Evolutionary conservation across 1,140 invertebrate species (phyloP).

Genomic region (Wasmannia auropunctata): DNA sequence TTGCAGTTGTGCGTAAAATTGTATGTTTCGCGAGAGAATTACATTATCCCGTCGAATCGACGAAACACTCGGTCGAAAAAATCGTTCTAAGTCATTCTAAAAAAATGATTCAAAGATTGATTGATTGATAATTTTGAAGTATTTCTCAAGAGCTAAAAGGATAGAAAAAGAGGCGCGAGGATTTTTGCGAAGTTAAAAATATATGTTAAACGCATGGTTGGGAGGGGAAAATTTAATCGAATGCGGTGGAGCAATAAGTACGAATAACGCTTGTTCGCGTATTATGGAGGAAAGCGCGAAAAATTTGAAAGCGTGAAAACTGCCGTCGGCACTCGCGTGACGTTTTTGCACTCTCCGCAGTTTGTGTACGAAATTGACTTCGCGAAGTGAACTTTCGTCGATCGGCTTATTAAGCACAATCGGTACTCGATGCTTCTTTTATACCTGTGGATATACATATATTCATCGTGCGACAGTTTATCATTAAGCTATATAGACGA

Average conservation of each 20-base stretch:
- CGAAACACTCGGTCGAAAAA: too few species aligned
- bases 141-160: not conserved
- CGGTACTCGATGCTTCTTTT: not conserved
- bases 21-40: constrained; percentile 1
- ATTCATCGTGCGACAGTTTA: not conserved
- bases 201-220: not conserved
- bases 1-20: constrained; percentile 3
- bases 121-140: too few species aligned
- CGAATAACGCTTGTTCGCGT: not conserved
- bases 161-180: not conserved
- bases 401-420: constrained; percentile 43
- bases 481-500: not conserved
- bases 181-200: not conserved
- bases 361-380: constrained; percentile 35
- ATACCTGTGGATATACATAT: not conserved
- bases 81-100: not conserved
- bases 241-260: not conserved
- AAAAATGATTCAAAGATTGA: not conserved
- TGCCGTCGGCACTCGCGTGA: not conserved
- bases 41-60: not conserved
- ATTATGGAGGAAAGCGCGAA: constrained; percentile 17
- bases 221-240: not conserved
- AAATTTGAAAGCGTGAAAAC: constrained; percentile 53
- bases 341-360: constrained; percentile 18
- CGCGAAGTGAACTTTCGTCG: constrained; percentile 20